These are phyloP conservation scores for Cliona cf. orientalis DNA, from an alignment of 37 sponge, comb jelly and placozoan genomes.

Conservation along the genomic window DNA sequence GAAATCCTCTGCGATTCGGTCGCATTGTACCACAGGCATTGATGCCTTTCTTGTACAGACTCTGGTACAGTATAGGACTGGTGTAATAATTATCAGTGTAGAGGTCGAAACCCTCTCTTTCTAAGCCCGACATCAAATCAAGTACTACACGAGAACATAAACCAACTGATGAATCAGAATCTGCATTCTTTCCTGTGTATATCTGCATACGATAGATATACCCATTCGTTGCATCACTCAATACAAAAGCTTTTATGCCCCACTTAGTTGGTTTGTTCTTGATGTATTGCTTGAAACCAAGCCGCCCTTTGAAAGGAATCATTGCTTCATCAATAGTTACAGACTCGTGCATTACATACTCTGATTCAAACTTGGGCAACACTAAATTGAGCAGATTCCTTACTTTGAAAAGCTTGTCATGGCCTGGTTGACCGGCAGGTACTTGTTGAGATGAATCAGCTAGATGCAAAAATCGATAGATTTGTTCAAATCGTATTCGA, in stretches of 20 bases:
- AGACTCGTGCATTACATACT: neutral
- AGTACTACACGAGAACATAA: neutral
- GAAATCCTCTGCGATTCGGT: conserved; percentile 17
- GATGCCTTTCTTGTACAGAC: neutral
- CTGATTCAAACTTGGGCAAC: neutral
- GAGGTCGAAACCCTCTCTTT: neutral
- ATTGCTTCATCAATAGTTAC: conserved; percentile 7
- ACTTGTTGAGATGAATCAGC: neutral
- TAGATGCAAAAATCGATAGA: conserved; percentile 3
- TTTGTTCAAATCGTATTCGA: conserved; percentile 6
- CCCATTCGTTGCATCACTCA: neutral
- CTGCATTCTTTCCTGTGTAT: conserved; percentile 5
- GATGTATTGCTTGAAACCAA: conserved; percentile 10
- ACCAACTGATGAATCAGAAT: neutral
- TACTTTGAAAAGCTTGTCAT: conserved; percentile 40
- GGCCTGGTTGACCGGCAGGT: neutral
- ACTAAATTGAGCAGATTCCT: neutral
- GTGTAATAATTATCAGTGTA: neutral
- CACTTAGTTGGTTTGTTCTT: conserved; percentile 8
- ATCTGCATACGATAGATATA: neutral
- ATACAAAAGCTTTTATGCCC: conserved; percentile 4
- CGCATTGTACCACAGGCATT: conserved; percentile 37
- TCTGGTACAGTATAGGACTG: neutral
- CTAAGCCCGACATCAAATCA: neutral
- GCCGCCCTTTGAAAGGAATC: conserved; percentile 17